Evolutionary conservation across 2,888 invertebrate species (phyloP), one percentile per base, ranked within the genome.

Genomic region (Cephus spinipes): DNA sequence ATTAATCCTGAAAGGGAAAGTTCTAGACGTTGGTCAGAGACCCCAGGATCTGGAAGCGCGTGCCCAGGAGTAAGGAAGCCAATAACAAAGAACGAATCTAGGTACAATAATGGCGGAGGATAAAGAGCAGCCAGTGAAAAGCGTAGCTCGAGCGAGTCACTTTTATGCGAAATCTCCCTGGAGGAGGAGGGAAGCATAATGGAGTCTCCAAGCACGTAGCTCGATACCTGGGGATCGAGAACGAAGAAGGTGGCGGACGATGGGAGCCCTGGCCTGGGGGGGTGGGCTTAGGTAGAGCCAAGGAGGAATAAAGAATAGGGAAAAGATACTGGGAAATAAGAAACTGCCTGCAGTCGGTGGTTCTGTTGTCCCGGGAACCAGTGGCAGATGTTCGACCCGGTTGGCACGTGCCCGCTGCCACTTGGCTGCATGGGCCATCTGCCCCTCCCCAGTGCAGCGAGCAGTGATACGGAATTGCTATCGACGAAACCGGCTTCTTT

Each of bases 361-460:
- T 85, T 85, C 68, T 84, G 32, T 32, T n/a, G 40, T 31, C 75
- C 30, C 75, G 87, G 87, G 86, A 88, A 88, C 84, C 82, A 86
- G 82, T 86, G 89, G 91, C 91, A 91, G 91, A 91, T 91, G 91
- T 91, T 91, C 85, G 80, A 82, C 80, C 85, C 85, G 86, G 84
- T 85, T 87, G 90, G 90, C 91, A 91, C 91, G 91, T 91, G 91
- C 91, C 91, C 90, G 90, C 90, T 91, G 90, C 91, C 91, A 91
- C 91, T 91, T 91, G 89, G 91, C 90, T 87, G 90, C 88, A 85
- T 89, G 85, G 78, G 81, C 88, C 89, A 88, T 88, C 89, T 89
- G 89, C 88, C 88, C 86, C 86, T 34, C 68, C 78, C 69, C 79
- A 69, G 75, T 36, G 36, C 31, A 36, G 33, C 74, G 68, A 74